Evolutionary conservation across 2,888 invertebrate genomes (phyloP).

Genomic region (Ophion obscuratus): DNA sequence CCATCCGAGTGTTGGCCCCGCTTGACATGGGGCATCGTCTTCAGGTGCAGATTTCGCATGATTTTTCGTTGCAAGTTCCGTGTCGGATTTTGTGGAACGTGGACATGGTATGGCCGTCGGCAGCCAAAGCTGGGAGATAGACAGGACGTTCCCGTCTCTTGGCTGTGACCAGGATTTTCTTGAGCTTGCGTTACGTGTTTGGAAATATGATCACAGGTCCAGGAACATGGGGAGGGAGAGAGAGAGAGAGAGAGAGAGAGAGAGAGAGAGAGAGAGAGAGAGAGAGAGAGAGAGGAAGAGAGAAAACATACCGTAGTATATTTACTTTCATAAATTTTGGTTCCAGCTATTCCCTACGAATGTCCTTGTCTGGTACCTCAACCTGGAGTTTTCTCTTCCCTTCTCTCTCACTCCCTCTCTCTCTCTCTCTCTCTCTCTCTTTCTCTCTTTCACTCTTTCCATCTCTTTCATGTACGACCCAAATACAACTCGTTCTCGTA

Average conservation of each 20-base stretch:
- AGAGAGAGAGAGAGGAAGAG: slow-evolving; percentile 11
- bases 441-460: neutral
- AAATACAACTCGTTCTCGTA: slow-evolving; percentile 54
- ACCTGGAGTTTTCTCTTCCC: slow-evolving; percentile 4
- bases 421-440: slow-evolving; percentile 32
- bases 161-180: slow-evolving; percentile 60
- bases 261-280: slow-evolving; percentile 20
- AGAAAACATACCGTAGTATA: slow-evolving; percentile 41
- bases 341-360: slow-evolving; percentile 50
- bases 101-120: neutral
- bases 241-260: slow-evolving; percentile 24
- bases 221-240: slow-evolving; percentile 9
- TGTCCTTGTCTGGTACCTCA: slow-evolving; percentile 49
- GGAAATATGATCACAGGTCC: slow-evolving; percentile 66
- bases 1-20: too few species aligned
- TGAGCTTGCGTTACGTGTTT: slow-evolving; percentile 68
- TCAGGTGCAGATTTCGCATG: too few species aligned
- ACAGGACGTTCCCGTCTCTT: slow-evolving; percentile 29
- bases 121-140: neutral
- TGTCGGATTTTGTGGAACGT: too few species aligned
- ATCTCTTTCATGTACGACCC: slow-evolving; percentile 41
- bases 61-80: too few species aligned
- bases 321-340: slow-evolving; percentile 57
- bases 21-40: too few species aligned
- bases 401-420: slow-evolving; percentile 31